Conservation (phyloP, 2,888 invertebrate genomes). For the Bombylius major region DNA sequence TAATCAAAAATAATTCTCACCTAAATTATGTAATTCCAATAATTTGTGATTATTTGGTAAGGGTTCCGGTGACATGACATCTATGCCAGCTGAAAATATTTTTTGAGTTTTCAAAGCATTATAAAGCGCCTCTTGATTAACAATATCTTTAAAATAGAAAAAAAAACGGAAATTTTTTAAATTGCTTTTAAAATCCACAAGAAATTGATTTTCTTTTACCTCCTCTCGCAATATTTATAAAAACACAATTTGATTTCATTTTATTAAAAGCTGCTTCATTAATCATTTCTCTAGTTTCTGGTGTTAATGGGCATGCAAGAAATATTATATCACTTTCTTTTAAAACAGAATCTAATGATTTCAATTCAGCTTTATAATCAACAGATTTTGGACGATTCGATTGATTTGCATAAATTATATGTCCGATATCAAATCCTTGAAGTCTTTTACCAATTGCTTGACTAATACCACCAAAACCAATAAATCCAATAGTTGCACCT, state of each 20-base stretch:
- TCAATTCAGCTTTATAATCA: conserved; percentile 43
- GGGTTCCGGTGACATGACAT: conserved; percentile 88
- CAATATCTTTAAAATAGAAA: conserved; percentile 39
- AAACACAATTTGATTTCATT: conserved; percentile 61
- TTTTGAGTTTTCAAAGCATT: conserved; percentile 57
- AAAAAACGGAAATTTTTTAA: neutral
- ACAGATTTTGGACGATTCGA: conserved; percentile 45
- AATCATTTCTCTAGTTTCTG: conserved; percentile 53
- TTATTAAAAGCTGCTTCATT: conserved; percentile 50
- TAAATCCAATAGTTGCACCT: conserved; percentile 67
- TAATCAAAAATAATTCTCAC: conserved; percentile 34
- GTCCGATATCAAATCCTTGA: conserved; percentile 51
- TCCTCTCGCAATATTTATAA: conserved; percentile 60
- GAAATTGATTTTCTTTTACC: conserved; percentile 23
- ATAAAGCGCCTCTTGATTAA: conserved; percentile 69
- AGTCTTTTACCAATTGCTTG: conserved; percentile 59
- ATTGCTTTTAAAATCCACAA: neutral
- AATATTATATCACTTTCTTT: conserved; percentile 53
- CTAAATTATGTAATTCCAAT: conserved; percentile 64
- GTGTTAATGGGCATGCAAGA: conserved; percentile 45
- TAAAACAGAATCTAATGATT: conserved; percentile 46
- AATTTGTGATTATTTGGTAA: conserved; percentile 68
- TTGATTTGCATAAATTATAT: conserved; percentile 57
- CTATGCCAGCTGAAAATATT: conserved; percentile 82
- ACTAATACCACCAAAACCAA: conserved; percentile 72